Evolutionary conservation across 2,888 invertebrate species (phyloP).

Genomic region (Machimus atricapillus): DNA sequence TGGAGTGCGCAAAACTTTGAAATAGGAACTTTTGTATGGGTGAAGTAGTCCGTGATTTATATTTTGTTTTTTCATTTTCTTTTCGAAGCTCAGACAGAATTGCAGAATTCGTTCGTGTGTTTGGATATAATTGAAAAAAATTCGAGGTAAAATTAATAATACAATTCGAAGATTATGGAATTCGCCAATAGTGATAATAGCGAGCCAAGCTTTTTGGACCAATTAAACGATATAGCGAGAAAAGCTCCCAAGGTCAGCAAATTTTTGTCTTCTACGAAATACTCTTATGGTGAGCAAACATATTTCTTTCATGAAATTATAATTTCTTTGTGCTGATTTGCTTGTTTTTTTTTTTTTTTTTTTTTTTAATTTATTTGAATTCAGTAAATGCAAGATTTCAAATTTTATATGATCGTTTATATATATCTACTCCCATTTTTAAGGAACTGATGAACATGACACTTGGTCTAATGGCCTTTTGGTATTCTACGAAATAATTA

Average conservation of each 20-base stretch:
- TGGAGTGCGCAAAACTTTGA: too few relatives aligned
- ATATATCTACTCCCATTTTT: constrained; percentile 50
- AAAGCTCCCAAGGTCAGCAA: constrained; percentile 79
- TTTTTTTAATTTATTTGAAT: background rate
- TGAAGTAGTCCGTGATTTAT: too few relatives aligned
- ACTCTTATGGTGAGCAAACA: constrained; percentile 71
- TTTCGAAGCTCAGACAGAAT: too few relatives aligned
- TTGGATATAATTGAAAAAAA: background rate
- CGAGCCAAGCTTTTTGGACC: constrained; percentile 61
- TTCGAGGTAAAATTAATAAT: background rate
- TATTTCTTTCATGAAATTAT: background rate
- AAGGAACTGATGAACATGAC: constrained; percentile 66
- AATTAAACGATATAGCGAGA: constrained; percentile 75
- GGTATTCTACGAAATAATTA: too few relatives aligned
- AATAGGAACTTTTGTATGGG: too few relatives aligned
- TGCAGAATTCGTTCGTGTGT: background rate
- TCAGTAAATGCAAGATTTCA: background rate
- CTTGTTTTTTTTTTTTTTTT: too few relatives aligned
- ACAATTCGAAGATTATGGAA: constrained; percentile 35
- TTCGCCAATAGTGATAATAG: too few relatives aligned
- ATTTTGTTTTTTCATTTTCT: too few relatives aligned
- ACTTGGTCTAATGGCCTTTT: constrained; percentile 77
- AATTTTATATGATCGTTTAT: background rate
- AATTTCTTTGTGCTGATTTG: background rate
- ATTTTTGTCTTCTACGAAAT: constrained; percentile 78